Percentiles rank a stretch among this genome's conserved stretches.
These are phyloP conservation scores for Anastrepha obliqua DNA, from an alignment of 1,140 invertebrate species.

Conservation along the genomic window DNA sequence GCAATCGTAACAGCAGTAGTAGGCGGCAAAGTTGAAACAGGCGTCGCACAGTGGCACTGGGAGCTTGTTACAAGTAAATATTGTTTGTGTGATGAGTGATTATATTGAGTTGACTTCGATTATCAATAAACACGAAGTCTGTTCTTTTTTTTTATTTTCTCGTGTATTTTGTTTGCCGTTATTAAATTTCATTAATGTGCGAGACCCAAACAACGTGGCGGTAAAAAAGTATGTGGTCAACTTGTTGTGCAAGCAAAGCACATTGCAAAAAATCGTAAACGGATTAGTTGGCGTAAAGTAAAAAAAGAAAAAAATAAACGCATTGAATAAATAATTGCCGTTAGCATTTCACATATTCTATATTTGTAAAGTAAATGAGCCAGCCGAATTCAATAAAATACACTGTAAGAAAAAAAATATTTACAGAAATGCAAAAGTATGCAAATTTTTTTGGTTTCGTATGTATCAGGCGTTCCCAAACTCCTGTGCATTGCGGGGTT, in stretches of 20 bases:
- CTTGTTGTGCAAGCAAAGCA: neutral
- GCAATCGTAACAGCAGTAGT: neutral
- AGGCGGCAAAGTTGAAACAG: neutral
- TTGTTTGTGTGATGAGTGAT: slow-evolving; percentile 8
- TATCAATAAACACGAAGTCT: neutral
- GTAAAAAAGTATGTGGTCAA: neutral
- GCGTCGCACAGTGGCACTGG: slow-evolving; percentile 10
- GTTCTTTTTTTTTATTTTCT: neutral
- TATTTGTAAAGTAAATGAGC: neutral
- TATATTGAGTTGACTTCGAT: slow-evolving; percentile 30
- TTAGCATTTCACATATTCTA: neutral
- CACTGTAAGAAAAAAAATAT: neutral
- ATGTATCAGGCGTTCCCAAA: no score
- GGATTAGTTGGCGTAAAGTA: neutral
- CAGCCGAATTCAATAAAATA: neutral
- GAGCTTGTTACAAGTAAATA: slow-evolving; percentile 30
- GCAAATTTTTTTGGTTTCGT: no score
- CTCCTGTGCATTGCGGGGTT: no score
- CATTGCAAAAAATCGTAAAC: neutral
- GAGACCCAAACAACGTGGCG: neutral
- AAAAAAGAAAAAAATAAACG: neutral
- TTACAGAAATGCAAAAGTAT: no score
- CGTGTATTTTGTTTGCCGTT: neutral
- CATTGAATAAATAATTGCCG: neutral
- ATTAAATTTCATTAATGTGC: neutral